A percentile compares a stretch with the other conserved stretches of the same genome.
phyloP scores from a whole-genome alignment of 2,888 invertebrate genomes.

The Dryobotodes eremita region DNA sequence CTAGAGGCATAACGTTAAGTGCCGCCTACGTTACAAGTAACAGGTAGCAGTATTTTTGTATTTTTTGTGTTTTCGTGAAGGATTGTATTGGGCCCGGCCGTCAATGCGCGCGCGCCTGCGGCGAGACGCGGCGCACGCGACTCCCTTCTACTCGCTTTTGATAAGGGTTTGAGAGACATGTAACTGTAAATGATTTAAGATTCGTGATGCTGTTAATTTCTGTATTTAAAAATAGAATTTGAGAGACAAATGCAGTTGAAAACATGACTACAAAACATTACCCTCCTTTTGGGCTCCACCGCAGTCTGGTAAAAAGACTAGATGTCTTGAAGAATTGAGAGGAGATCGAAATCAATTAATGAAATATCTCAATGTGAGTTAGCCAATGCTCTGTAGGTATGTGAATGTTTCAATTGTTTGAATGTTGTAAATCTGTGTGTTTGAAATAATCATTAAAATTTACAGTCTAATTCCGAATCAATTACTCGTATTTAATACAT shows the following conservation, averaged over 20 bases:
- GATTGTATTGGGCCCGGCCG: constrained; percentile 60
- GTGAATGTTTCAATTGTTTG: neutral
- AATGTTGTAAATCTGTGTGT: too few species aligned
- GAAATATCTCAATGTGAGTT: neutral
- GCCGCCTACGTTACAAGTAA: constrained; percentile 59
- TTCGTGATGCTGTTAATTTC: constrained; percentile 5
- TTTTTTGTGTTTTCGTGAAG: constrained; percentile 65
- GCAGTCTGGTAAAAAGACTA: neutral
- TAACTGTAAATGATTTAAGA: constrained; percentile 54
- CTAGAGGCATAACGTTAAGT: constrained; percentile 65
- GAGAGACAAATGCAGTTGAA: neutral
- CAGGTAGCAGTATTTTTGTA: constrained; percentile 69
- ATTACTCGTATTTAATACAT: neutral
- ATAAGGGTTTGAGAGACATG: constrained; percentile 52
- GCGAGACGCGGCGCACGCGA: constrained; percentile 67
- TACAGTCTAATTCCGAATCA: neutral
- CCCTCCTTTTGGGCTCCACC: neutral
- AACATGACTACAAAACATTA: neutral
- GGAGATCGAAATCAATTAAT: neutral
- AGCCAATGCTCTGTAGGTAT: neutral
- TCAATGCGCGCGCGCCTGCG: constrained; percentile 62
- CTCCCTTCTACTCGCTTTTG: constrained; percentile 53
- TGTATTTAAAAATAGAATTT: neutral
- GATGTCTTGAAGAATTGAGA: neutral
- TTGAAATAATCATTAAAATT: neutral